Base-by-base conservation (phyloP, 2,888 invertebrate species). In the Drosophila lacicola region DNA sequence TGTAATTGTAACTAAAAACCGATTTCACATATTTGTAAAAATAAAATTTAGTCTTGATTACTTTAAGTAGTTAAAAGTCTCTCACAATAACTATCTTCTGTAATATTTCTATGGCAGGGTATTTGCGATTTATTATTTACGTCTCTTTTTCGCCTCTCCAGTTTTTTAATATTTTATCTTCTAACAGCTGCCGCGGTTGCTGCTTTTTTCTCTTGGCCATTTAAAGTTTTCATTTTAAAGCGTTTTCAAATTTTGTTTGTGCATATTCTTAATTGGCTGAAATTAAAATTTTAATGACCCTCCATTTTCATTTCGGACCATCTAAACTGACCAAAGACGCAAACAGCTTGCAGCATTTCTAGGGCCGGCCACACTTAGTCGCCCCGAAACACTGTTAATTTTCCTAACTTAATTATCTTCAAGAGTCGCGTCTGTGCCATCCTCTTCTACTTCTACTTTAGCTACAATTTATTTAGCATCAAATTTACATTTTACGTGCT, bases 361-460 rank as follows among this genome's bases (percentile, higher is more conserved):
- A 42, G 37, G 25, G 25, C 33, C 29, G 10, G 44, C 42, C 46
- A 41, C 36, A 41, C 29, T 61, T 44, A 25, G 17, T 49, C 19
- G 37, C 29, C 17, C 39, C 47, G 36, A 37, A 44, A 51, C 39
- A 39, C 58, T 61, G 63, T 60, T 61, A 44, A 79, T 62, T 62
- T 62, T 36, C 19, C 41, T 53, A 80, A 77, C 64, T 67, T 77
- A 74, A 80, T 80, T 82, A 77, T 58, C 63, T 74, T 67, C 14
- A 53, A 55, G 42, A 36, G 50, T 57, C 29, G 41, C 13, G 19
- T 41, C n/a, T 54, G 34, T 39, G 5, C 0, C 13, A 4, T 41
- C 21, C 17, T 13, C 11, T 51, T n/a, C 14, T 19, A 3, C 13
- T 9, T 10, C 36, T 19, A 19, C 21, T 19, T 36, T 14, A 42